phyloP scores from a whole-genome alignment of 2,888 invertebrate genomes.

The Macrosoma leucophasiata region DNA sequence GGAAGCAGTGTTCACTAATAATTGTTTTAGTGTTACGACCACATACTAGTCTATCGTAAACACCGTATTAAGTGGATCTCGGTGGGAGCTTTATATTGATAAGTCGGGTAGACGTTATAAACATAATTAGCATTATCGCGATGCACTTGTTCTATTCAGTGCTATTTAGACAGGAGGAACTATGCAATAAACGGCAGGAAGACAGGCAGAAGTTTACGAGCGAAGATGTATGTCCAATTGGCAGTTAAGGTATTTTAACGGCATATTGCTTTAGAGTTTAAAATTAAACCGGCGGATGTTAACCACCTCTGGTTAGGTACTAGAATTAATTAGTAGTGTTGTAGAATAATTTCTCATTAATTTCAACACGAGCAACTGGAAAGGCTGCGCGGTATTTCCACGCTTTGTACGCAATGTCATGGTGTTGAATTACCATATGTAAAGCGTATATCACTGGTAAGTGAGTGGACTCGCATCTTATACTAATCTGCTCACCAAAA shows the following conservation, averaged over 20 bases:
- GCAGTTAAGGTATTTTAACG: conserved; percentile 56
- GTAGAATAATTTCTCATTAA: conserved; percentile 58
- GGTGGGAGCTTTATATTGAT: no score
- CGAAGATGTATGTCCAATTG: conserved; percentile 52
- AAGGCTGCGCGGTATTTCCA: conserved; percentile 45
- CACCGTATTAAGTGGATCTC: no score
- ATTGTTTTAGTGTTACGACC: neutral
- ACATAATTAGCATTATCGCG: conserved; percentile 20
- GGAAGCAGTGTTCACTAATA: neutral
- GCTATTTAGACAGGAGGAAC: conserved; percentile 43
- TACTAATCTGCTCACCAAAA: no score
- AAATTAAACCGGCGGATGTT: conserved; percentile 51
- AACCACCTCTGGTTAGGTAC: conserved; percentile 33
- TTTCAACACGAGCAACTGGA: conserved; percentile 43
- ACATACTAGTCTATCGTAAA: neutral
- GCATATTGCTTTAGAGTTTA: conserved; percentile 52
- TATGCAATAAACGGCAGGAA: conserved; percentile 55
- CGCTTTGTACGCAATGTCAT: conserved; percentile 40
- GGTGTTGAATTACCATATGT: conserved; percentile 45
- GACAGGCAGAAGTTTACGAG: conserved; percentile 51
- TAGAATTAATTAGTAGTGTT: conserved; percentile 53
- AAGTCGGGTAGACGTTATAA: conserved; percentile 10
- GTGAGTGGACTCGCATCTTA: no score
- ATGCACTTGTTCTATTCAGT: conserved; percentile 18
- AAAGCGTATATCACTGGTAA: conserved; percentile 35